A percentile compares a stretch with the other conserved stretches of the same genome.
Evolutionary conservation across 2,797 vertebrate species (phyloP).

Genomic region (Holocentrus rufus): DNA sequence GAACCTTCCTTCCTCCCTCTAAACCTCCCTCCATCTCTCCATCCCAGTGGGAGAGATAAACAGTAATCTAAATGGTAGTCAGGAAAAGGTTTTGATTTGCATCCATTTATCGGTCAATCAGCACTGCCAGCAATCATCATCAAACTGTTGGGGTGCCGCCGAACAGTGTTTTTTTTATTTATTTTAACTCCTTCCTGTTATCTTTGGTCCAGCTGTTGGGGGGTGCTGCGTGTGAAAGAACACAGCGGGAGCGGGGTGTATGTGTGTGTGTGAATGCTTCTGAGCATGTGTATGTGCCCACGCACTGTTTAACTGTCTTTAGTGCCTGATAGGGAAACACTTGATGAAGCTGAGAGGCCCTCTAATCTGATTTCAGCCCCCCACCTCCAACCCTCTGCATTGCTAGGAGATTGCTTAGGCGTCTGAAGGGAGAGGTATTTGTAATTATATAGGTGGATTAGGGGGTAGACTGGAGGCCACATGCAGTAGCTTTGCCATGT

Average conservation of each 20-base stretch:
- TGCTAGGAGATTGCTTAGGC: slow-evolving; percentile 59
- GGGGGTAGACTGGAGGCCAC: slow-evolving; percentile 72
- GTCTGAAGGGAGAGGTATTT: slow-evolving; percentile 71
- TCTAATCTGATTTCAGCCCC: slow-evolving; percentile 79
- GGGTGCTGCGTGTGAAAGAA: slow-evolving; percentile 12
- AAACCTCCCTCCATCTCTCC: slow-evolving; percentile 38
- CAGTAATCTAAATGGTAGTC: slow-evolving; percentile 68
- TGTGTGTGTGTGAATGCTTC: slow-evolving; percentile 7
- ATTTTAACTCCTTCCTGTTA: slow-evolving; percentile 36
- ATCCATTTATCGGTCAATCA: slow-evolving; percentile 84
- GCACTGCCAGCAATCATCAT: slow-evolving; percentile 68
- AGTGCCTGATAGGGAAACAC: slow-evolving; percentile 72
- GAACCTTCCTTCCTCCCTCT: slow-evolving; percentile 53
- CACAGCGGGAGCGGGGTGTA: background rate
- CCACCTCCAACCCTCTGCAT: slow-evolving; percentile 51
- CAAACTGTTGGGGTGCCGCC: slow-evolving; percentile 65
- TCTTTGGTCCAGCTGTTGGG: slow-evolving; percentile 30
- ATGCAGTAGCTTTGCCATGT: slow-evolving; percentile 68
- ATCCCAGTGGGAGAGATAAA: slow-evolving; percentile 72
- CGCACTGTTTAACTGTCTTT: slow-evolving; percentile 74
- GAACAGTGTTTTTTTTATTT: slow-evolving; percentile 43
- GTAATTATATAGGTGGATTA: slow-evolving; percentile 85
- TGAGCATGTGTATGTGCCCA: slow-evolving; percentile 38
- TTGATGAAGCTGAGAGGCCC: slow-evolving; percentile 75
- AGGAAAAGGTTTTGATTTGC: slow-evolving; percentile 75